Conservation (phyloP, 2,888 invertebrate species). For the Xanthia togata region DNA sequence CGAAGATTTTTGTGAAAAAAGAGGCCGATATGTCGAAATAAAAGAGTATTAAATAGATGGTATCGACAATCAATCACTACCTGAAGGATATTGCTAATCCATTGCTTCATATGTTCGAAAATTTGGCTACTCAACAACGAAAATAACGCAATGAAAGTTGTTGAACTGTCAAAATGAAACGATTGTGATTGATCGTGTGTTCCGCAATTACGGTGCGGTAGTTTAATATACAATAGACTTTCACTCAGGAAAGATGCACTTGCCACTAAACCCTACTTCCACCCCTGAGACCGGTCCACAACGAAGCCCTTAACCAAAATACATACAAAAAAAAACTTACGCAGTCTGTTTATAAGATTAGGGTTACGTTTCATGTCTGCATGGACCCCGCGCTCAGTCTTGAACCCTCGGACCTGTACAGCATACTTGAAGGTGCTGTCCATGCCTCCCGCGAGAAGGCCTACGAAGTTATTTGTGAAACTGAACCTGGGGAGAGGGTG, state of each 20-base stretch:
- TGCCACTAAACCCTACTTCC: background rate
- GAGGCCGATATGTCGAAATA: background rate
- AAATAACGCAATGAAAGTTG: too few species aligned
- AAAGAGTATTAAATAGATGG: background rate
- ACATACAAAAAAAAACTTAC: constrained; percentile 88
- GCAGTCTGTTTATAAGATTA: constrained; percentile 92
- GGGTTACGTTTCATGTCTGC: constrained; percentile 94
- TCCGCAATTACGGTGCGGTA: too few species aligned
- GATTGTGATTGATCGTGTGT: too few species aligned
- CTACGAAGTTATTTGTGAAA: constrained; percentile 79
- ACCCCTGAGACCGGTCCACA: constrained; percentile 9
- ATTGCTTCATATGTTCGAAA: too few species aligned
- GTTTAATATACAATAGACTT: background rate
- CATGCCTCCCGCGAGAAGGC: constrained; percentile 74
- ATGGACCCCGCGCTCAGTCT: constrained; percentile 93
- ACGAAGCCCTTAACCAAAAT: constrained; percentile 51
- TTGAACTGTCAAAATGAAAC: too few species aligned
- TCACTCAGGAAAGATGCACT: background rate
- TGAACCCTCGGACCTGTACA: constrained; percentile 93
- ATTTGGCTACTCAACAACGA: too few species aligned
- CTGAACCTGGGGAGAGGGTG: constrained; percentile 67
- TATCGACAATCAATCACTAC: too few species aligned
- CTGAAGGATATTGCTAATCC: too few species aligned
- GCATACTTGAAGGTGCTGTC: constrained; percentile 76
- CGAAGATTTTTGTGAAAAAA: background rate